These are phyloP conservation scores for Temnothorax rugatulus DNA, from an alignment of 2,888 invertebrate species.

Conservation along the genomic window DNA sequence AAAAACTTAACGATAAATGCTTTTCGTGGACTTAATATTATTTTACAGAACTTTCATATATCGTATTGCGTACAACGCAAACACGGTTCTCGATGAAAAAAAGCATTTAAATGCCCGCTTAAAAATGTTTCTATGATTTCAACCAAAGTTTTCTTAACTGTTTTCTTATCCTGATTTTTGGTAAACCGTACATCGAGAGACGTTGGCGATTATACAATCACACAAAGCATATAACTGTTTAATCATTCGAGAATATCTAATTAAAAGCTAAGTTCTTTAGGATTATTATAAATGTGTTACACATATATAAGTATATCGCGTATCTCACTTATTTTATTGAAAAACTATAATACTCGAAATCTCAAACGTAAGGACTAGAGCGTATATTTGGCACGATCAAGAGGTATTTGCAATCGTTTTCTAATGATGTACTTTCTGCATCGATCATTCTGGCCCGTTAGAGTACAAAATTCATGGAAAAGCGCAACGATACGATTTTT, in stretches of 20 bases:
- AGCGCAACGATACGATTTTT: background rate
- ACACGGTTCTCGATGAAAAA: background rate
- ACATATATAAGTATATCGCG: slow-evolving; percentile 12
- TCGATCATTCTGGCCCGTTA: slow-evolving; percentile 8
- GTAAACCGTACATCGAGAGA: background rate
- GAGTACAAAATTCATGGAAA: slow-evolving; percentile 23
- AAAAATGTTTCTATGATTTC: background rate
- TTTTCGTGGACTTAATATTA: background rate
- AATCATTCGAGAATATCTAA: background rate
- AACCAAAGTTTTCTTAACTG: background rate
- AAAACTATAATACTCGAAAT: slow-evolving; percentile 59
- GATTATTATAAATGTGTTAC: slow-evolving; percentile 33
- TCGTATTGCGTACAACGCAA: background rate
- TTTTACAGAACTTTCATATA: background rate
- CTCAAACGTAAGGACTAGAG: slow-evolving; percentile 70
- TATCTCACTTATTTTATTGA: slow-evolving; percentile 41
- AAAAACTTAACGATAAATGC: slow-evolving; percentile 10
- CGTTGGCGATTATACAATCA: slow-evolving; percentile 9
- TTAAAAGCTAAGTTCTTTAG: slow-evolving; percentile 9
- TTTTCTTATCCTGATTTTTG: background rate
- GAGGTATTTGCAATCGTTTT: slow-evolving; percentile 75
- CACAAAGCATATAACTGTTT: slow-evolving; percentile 28
- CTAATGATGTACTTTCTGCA: slow-evolving; percentile 41
- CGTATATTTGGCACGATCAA: slow-evolving; percentile 76
- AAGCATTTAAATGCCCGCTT: background rate